Base-by-base conservation (phyloP, 1,140 invertebrate species). In the Drosophila insularis region DNA sequence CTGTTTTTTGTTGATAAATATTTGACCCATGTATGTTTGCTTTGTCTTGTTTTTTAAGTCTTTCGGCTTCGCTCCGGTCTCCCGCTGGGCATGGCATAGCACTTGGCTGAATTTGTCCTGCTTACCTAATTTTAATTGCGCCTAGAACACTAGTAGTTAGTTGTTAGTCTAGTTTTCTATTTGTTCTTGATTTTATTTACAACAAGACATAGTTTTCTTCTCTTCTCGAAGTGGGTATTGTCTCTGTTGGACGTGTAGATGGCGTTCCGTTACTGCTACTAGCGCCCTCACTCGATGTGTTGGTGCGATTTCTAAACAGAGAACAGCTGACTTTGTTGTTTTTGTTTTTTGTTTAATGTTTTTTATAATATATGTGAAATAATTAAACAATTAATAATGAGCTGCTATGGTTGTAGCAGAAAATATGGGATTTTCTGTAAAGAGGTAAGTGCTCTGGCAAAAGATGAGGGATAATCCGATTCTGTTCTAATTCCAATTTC, bases 401-500 rank as follows among this genome's bases (percentile, higher is more conserved):
- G 93, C 71, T 93, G 93, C 69, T 92, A 92, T 80, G 91, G 92
- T 13, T 93, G 93, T 76, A 91, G 85, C 63, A 92, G 92, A 27
- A 93, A 93, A 70, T 93, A 93, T 80, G 92, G 92, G 60, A 85
- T 93, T 66, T 93, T 93, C 75, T 91, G 92, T 71, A 93, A 93
- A 66, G 93, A 93, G 82, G 93, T 93, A 90, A 89, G 17, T 11
- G 8, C 8, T 17, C 10, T 55, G 17, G 32, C 59, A 17, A 56
- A 14, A 37, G 19, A 6, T 10, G 35, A 54, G 23, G 10, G 39
- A 21, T 19, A 1, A 2, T 1, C n/a, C 19, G 6, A 46, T 4
- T 27, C 17, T 35, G 4, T 6, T 6, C 32, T 2, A 37, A 31
- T 2, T 14, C 40, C 1, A 32, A 46, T 39, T 62, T 17, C 40